Evolutionary conservation across 2,888 invertebrate genomes (phyloP), one percentile per base, ranked within the genome.

Genomic region (Osmoderma eremita): DNA sequence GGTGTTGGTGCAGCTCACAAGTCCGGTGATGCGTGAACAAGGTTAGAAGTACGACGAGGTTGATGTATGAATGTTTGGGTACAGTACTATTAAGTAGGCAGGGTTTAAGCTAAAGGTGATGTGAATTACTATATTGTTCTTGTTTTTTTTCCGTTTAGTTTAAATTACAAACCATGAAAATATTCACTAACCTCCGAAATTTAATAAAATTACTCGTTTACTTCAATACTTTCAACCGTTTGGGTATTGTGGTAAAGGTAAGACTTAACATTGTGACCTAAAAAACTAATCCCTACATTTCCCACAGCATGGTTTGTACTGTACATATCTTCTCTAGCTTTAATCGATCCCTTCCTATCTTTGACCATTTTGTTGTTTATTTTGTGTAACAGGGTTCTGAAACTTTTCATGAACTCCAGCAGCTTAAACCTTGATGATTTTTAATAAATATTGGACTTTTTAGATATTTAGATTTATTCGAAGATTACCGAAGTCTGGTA

Each of bases 1-100:
- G 62, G 96, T 97, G 72, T 90, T 91, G 72, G 93, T 98, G 70
- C 92, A 94, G 70, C 87, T 98, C 70, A 97, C 98, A 58, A 97
- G 97, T 71, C 96, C 97, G 51, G 86, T 96, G 63, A 91, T 97
- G 89, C 89, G 97, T 69, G 97, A 97, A 82, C 88, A 91, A 82
- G 88, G 88, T 88, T 66, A 63, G 69, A 65, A 30, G 48, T 53
- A 30, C 30, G 58, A 48, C 24, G 20, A 70, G 61, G 67, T 49
- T 49, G 67, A 71, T 61, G 71, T 70, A 71, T 70, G 69, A 41
- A 71, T 69, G 69, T 67, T 56, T 54, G 74, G 75, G 79, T 79
- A 78, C 81, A 81, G 82, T 81, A 82, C 81, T 75, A 70, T 50
- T 70, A 45, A 71, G 75, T 75, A 75, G 74, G 70, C 75, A 73